Conservation (phyloP, 2,888 invertebrate species). For the Empis stercorea region DNA sequence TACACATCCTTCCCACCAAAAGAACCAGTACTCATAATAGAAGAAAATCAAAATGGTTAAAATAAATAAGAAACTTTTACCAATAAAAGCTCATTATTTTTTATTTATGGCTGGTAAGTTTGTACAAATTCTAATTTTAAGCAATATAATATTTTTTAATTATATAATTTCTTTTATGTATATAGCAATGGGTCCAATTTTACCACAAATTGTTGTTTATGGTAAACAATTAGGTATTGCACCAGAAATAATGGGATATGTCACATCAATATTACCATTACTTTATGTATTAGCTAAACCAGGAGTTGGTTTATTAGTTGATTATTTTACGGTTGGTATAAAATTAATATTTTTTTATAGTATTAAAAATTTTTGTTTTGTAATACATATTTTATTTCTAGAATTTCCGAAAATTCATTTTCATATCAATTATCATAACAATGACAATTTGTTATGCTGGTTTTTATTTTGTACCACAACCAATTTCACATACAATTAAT, state of each 20-base stretch:
- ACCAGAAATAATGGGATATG: constrained; percentile 60
- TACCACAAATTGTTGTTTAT: constrained; percentile 65
- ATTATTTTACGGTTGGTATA: constrained; percentile 47
- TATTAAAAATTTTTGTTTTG: neutral
- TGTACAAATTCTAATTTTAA: too few species aligned
- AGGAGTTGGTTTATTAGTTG: constrained; percentile 58
- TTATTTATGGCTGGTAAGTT: constrained; percentile 74
- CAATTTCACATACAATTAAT: constrained; percentile 19
- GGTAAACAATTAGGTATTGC: constrained; percentile 67
- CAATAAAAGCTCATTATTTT: constrained; percentile 77
- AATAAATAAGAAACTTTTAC: constrained; percentile 56
- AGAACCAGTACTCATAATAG: too few species aligned
- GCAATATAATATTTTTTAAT: too few species aligned
- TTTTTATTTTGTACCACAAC: constrained; percentile 51
- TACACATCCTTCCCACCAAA: too few species aligned
- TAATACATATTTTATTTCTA: constrained; percentile 8
- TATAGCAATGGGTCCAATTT: constrained; percentile 65
- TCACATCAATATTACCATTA: constrained; percentile 62
- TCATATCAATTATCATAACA: constrained; percentile 48
- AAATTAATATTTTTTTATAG: too few species aligned
- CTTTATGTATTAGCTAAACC: constrained; percentile 67
- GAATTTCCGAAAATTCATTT: constrained; percentile 51
- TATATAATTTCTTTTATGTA: too few species aligned
- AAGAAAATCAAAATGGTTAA: constrained; percentile 36
- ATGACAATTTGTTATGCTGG: constrained; percentile 57